Base-by-base conservation (phyloP, 2,888 invertebrate genomes). In the Actias luna region DNA sequence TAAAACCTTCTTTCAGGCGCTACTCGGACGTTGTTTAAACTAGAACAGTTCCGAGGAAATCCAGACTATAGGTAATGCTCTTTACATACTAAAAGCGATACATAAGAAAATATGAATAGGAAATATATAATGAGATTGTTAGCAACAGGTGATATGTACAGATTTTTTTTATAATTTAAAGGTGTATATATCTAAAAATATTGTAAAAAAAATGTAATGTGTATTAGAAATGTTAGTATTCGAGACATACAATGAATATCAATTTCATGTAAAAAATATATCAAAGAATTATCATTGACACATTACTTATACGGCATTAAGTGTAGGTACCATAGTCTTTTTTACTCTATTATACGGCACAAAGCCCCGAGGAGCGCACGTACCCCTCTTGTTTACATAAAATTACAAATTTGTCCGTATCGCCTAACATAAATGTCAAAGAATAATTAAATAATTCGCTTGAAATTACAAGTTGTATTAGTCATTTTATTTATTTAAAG, bases 251-350 rank as follows among this genome's bases (percentile, higher is more conserved):
- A 55, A 55, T 29, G 27, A 5, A 55, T 16, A 27, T 5, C 29
- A 16, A 27, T 14, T 50, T 58, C 59, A 33, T 33, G 39, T 18
- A 29, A 36, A 31, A 52, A 59, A 35, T 55, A 50, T 14, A 35
- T 18, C 50, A 52, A 59, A 52, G 33, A 14, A 59, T 63, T 57
- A 58, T 46, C 36, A 35, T 16, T 27, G 58, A 14, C 12, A 46
- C 35, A 62, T 58, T 50, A 58, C 62, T 62, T 62, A 58, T 62
- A 46, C 58, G 29, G 58, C 58, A 62, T 58, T 59, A 59, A 12
- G 27, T 63, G 31, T 63, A 55, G 31, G 31, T 42, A 14, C 42
- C n/a, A 22, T 42, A 57, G 18, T 36, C 25, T 22, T 52, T 36
- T 63, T 55, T 63, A 59, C 55, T 55, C 59, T 59, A 27, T 59